Base-by-base conservation (phyloP, 2,888 invertebrate genomes). In the Lepidocyrtinus sp. region DNA sequence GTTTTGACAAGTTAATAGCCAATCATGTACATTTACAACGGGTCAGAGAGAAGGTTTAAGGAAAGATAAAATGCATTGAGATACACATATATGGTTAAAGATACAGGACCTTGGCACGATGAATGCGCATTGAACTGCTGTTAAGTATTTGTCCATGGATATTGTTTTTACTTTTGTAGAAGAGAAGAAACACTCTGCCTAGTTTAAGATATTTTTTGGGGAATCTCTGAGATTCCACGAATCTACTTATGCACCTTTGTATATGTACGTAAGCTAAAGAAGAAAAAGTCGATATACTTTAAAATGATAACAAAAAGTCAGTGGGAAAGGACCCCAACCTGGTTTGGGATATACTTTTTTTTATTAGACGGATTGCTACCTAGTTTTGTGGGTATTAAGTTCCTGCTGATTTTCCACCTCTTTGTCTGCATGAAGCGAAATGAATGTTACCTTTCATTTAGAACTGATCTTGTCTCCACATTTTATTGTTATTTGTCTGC, bases 401-500 rank as follows among this genome's bases (percentile, higher is more conserved):
- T 63, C 63, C 72, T 72, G 59, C 46, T 63, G 72, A 63, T 45
- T 46, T 45, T 36, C 46, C 36, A 36, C 36, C 46, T 63, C 24
- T 64, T 64, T 64, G 64, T 64, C 64, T 64, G 64, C 36, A 36
- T 36, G 36, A 36, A 7, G 12, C 7, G 65, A 67, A 45, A 67
- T 46, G 46, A 67, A 67, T 67, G 67, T 67, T 45, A 21, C 21
- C 21, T 46, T 46, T 26, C 65, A 65, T 65, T 65, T 65, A 27
- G 19, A 26, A 27, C 17, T 61, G 61, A 46, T 62, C 72, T 9
- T 72, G 72, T 72, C 72, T 72, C 72, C 72, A 27, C 61, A 72
- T 62, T 72, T 72, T 72, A 72, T 72, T 62, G 25, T 36, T 36
- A 36, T 36, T 36, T 36, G 36, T 36, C 36, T 36, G 36, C 12